Percentiles rank a stretch among this genome's conserved stretches.
Evolutionary conservation across 2,888 invertebrate genomes (phyloP).

Genomic region (Panzeria rudis): DNA sequence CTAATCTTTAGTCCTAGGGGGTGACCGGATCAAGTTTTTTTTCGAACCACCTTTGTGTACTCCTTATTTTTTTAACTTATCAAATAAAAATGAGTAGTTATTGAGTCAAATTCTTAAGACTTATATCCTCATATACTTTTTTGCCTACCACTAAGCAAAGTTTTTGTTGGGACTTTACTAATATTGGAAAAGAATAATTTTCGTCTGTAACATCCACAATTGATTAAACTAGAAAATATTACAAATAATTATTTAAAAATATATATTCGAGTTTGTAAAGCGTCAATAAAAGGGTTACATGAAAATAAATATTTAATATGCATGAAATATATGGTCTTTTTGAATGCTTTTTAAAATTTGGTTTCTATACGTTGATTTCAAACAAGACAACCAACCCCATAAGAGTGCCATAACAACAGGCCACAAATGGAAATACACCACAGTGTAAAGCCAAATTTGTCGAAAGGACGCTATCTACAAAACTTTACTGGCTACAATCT

Average conservation of each 20-base stretch:
- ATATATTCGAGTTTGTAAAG: slow-evolving; percentile 18
- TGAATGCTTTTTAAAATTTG: slow-evolving; percentile 36
- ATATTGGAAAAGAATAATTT: too few species aligned
- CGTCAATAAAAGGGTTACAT: slow-evolving; percentile 18
- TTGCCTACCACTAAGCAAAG: too few species aligned
- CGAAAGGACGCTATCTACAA: slow-evolving; percentile 29
- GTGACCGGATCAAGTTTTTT: too few species aligned
- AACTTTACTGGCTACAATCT: slow-evolving; percentile 6
- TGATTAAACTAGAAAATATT: slow-evolving; percentile 26
- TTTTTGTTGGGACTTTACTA: too few species aligned
- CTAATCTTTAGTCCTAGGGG: too few species aligned
- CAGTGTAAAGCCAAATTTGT: slow-evolving; percentile 14
- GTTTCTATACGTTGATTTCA: slow-evolving; percentile 8
- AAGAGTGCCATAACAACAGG: slow-evolving; percentile 34
- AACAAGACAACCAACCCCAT: slow-evolving; percentile 14
- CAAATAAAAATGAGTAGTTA: too few species aligned
- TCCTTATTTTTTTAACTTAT: too few species aligned
- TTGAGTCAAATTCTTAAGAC: too few species aligned
- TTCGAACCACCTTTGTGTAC: too few species aligned
- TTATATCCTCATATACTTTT: too few species aligned
- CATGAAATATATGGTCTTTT: slow-evolving; percentile 32
- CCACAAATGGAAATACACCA: slow-evolving; percentile 17
- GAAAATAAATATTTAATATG: slow-evolving; percentile 48
- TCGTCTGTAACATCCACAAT: background rate
- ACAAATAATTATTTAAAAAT: slow-evolving; percentile 16